A percentile compares a stretch with the other conserved stretches of the same genome.
These are phyloP conservation scores for Cybosia mesomella DNA, from an alignment of 2,888 invertebrate genomes.

Conservation along the genomic window DNA sequence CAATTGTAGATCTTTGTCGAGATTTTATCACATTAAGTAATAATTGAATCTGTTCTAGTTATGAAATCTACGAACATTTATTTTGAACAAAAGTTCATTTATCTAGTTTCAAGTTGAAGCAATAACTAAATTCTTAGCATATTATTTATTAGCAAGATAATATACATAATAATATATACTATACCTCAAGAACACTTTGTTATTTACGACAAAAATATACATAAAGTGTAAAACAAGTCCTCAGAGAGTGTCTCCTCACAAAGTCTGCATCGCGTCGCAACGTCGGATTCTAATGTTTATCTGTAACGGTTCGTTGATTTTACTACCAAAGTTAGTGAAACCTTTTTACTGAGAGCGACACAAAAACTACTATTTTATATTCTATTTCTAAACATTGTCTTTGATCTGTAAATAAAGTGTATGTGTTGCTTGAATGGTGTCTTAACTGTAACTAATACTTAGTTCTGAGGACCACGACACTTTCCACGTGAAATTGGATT, in stretches of 20 bases:
- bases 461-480: background rate
- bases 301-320: constrained; percentile 80
- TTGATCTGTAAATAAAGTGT: constrained; percentile 38
- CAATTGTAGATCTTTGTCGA: background rate
- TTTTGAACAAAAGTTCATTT: background rate
- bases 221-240: constrained; percentile 42
- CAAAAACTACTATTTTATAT: constrained; percentile 61
- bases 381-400: constrained; percentile 55
- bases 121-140: background rate
- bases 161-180: background rate
- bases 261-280: constrained; percentile 63
- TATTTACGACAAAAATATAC: constrained; percentile 46
- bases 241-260: constrained; percentile 34
- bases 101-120: background rate
- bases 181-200: constrained; percentile 28
- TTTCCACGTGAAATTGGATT: background rate
- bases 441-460: background rate
- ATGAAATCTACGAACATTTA: background rate
- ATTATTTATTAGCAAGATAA: constrained; percentile 4
- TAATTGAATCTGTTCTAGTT: background rate
- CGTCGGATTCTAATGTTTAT: constrained; percentile 76
- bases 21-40: background rate
- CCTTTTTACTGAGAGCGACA: constrained; percentile 66
- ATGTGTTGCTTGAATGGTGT: constrained; percentile 16
- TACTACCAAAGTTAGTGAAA: constrained; percentile 74